phyloP scores from a whole-genome alignment of 2,797 vertebrate genomes.

The Onychomys torridus region DNA sequence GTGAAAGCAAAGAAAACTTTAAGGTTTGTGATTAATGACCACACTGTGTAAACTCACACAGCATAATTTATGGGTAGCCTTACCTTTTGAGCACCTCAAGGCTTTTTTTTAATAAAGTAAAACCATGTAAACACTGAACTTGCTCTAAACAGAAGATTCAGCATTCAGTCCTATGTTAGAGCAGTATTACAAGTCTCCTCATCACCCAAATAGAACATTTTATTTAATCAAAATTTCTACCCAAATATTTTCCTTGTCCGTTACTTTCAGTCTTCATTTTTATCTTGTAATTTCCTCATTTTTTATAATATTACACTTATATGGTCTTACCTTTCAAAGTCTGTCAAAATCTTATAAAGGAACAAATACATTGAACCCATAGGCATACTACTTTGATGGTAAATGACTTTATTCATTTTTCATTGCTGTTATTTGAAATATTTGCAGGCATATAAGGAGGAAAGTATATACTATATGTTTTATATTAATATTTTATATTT shows the following conservation, averaged over 20 bases:
- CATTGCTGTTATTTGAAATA: not conserved
- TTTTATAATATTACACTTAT: not conserved
- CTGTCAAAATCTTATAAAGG: conserved; percentile 31
- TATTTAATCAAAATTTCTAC: not conserved
- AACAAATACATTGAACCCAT: not conserved
- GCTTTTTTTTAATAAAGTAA: conserved; percentile 61
- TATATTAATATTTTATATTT: conserved; percentile 44
- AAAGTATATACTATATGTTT: not conserved
- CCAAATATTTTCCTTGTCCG: not conserved
- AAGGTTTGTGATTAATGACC: conserved; percentile 60
- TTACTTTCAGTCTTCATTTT: conserved; percentile 52
- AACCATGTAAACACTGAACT: conserved; percentile 24
- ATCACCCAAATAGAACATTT: conserved; percentile 8
- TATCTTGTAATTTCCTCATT: conserved; percentile 7
- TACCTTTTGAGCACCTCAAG: conserved; percentile 19
- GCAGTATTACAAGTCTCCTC: conserved; percentile 17
- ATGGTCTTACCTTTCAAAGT: not conserved
- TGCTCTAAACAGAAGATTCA: conserved; percentile 57
- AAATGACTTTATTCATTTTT: conserved; percentile 37
- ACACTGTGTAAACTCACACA: conserved; percentile 45
- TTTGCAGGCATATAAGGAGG: not conserved
- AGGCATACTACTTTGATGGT: not conserved
- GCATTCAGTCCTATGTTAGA: conserved; percentile 43
- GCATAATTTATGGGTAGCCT: conserved; percentile 32
- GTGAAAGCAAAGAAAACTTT: conserved; percentile 50